A percentile compares a stretch with the other conserved stretches of the same genome.
Conservation (phyloP, 2,888 invertebrate genomes). For the Meloe dianella region DNA sequence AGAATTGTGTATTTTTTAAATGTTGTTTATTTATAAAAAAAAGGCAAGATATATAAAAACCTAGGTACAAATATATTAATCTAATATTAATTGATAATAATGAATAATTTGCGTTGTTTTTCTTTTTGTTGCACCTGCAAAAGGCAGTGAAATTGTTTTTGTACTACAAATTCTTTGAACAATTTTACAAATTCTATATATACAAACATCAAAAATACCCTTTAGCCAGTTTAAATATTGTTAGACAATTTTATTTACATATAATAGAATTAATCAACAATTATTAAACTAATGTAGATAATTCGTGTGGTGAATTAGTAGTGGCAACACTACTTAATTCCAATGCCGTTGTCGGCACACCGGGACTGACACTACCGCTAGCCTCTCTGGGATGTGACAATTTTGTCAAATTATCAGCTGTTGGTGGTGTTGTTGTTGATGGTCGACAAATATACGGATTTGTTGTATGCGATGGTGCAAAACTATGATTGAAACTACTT, state of each 20-base stretch:
- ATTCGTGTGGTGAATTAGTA: slow-evolving; percentile 69
- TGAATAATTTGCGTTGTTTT: slow-evolving; percentile 6
- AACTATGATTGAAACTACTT: slow-evolving; percentile 53
- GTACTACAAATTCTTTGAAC: slow-evolving; percentile 49
- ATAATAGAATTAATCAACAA: slow-evolving; percentile 21
- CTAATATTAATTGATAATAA: slow-evolving; percentile 33
- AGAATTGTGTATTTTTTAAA: slow-evolving; percentile 12
- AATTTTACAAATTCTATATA: slow-evolving; percentile 31
- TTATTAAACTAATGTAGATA: slow-evolving; percentile 70
- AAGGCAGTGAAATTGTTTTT: slow-evolving; percentile 46
- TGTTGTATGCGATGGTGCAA: slow-evolving; percentile 53
- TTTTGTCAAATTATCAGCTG: slow-evolving; percentile 51
- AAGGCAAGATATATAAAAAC: slow-evolving; percentile 38
- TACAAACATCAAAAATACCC: slow-evolving; percentile 35
- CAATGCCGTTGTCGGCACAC: slow-evolving; percentile 63
- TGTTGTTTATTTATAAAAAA: slow-evolving; percentile 32
- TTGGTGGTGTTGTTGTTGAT: slow-evolving; percentile 66
- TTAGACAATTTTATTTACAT: slow-evolving; percentile 36
- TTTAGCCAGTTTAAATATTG: slow-evolving; percentile 42
- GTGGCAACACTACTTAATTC: slow-evolving; percentile 70
- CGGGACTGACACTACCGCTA: slow-evolving; percentile 70
- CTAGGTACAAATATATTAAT: slow-evolving; percentile 38
- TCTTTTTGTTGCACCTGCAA: slow-evolving; percentile 31
- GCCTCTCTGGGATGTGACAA: slow-evolving; percentile 60
- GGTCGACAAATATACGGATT: slow-evolving; percentile 69